Base-by-base conservation (phyloP, 2,797 vertebrate species). In the Acipenser oxyrinchus region DNA sequence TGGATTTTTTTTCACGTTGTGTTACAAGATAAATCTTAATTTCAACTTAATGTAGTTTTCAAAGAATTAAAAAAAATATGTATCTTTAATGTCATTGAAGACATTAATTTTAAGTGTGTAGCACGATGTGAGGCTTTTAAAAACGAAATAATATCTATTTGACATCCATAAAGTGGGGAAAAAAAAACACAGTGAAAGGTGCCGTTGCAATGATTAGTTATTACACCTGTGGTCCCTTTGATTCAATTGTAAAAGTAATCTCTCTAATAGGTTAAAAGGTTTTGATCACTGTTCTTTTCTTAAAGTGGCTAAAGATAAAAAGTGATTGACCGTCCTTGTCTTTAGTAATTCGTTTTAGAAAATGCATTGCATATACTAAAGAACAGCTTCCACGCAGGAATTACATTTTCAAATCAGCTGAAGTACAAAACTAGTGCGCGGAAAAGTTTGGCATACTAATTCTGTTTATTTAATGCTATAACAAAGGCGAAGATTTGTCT, bases 241-340 rank as follows among this genome's bases (percentile, higher is more conserved):
- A 98, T 97, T 97, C 96, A 95, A 98, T 99, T 98, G 94, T 93
- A 93, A 93, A 96, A 95, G 94, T 95, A 93, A 95, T 94, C 91
- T 91, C 87, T 88, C 93, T 98, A 98, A 99, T 96, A 96, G 94
- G 94, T 97, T 97, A 95, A 98, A 97, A 98, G 95, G 95, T 97
- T 98, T 96, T 95, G 95, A 98, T 98, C 94, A 95, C 93, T 92
- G 91, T 90, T 93, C 93, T 94, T 95, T 93, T 91, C 92, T 94
- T 91, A 94, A 95, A 96, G 93, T 94, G 91, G 94, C 93, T 94
- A 94, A 90, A 94, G 93, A 95, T 91, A 95, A 93, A 93, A 93
- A 89, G 91, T 97, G 95, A 99, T 97, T 94, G 95, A 96, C 87
- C 88, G 86, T 74, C 84, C 90, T 94, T 95, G 83, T 95, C 91